These are phyloP conservation scores for Microctenopoma stevenorrisi DNA, from an alignment of 2,797 vertebrate genomes.

Conservation along the genomic window DNA sequence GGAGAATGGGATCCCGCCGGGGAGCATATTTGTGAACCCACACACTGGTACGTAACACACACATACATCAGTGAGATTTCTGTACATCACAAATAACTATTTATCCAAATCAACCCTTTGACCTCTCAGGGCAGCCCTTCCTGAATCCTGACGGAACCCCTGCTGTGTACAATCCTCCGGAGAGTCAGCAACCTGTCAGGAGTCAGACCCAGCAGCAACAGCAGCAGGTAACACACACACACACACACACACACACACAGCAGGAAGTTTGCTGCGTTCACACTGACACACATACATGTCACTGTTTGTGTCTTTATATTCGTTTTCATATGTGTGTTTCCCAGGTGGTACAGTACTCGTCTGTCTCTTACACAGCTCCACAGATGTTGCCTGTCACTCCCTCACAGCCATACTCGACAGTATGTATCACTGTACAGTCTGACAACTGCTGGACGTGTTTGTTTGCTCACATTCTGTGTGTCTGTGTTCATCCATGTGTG, in stretches of 20 bases:
- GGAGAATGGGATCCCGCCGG: conserved; percentile 93
- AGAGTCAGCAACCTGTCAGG: conserved; percentile 87
- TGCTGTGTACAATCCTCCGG: conserved; percentile 94
- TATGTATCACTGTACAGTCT: conserved; percentile 65
- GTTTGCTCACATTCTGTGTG: neutral
- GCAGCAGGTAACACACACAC: conserved; percentile 84
- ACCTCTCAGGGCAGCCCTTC: conserved; percentile 91
- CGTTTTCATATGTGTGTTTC: conserved; percentile 72
- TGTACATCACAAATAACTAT: conserved; percentile 27
- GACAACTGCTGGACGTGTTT: neutral
- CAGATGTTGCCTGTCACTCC: conserved; percentile 90
- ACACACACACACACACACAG: conserved; percentile 10
- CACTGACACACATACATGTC: conserved; percentile 15
- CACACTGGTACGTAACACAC: conserved; percentile 87
- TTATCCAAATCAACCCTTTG: conserved; percentile 27
- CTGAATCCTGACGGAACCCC: conserved; percentile 95
- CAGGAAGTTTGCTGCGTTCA: conserved; percentile 12
- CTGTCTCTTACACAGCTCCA: conserved; percentile 91
- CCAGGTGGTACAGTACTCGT: conserved; percentile 90
- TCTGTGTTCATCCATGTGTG: neutral
- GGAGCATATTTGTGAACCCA: conserved; percentile 95
- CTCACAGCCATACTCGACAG: conserved; percentile 89
- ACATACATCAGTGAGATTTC: conserved; percentile 4
- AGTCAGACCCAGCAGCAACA: conserved; percentile 82
- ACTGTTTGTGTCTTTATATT: conserved; percentile 56